Base-by-base conservation (phyloP, 2,888 invertebrate genomes). In the Escarpia spicata region DNA sequence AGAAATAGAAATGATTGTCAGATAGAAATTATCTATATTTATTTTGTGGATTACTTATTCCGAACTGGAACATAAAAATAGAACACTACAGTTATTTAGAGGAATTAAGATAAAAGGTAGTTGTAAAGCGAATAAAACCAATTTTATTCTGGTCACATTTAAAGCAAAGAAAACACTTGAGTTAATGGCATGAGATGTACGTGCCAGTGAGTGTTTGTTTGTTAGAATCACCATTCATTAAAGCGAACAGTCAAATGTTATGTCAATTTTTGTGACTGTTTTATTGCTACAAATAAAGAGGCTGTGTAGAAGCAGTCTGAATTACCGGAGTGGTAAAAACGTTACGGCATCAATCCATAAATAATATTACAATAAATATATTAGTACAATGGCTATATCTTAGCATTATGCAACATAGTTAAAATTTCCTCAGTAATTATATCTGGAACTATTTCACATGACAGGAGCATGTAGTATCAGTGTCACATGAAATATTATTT, bases 201-300 rank as follows among this genome's bases (percentile, higher is more conserved):
- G 75, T 75, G 75, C 6, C n/a, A 75, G 75, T 75, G 75, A 75
- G 26, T 75, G 75, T 75, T 75, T 15, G 3, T 6, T 6, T 75
- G 75, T 75, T 6, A 19, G n/a, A 60, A 60, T 19, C 26, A 15
- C 60, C 60, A 45, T 10, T 45, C 45, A 45, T 45, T 9, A 45
- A 45, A 45, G 6, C 12, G 52, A 52, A 52, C 60, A 60, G 26
- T 75, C 19, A 75, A 75, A 75, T n/a, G 75, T 75, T 75, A 75
- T 75, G 19, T 19, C 2, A 0, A 75, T 26, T 75, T 75, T 75
- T 12, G n/a, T 75, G 26, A 75, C 3, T 75, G 75, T 26, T 26
- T n/a, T 75, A 75, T 75, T 75, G 75, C 75, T 75, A 75, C 75
- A 75, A 75, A 75, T 75, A 75, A 75, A 75, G 75, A 15, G 19